Base-by-base conservation (phyloP, 2,797 vertebrate species). In the Rhabdophis nuchalis region DNA sequence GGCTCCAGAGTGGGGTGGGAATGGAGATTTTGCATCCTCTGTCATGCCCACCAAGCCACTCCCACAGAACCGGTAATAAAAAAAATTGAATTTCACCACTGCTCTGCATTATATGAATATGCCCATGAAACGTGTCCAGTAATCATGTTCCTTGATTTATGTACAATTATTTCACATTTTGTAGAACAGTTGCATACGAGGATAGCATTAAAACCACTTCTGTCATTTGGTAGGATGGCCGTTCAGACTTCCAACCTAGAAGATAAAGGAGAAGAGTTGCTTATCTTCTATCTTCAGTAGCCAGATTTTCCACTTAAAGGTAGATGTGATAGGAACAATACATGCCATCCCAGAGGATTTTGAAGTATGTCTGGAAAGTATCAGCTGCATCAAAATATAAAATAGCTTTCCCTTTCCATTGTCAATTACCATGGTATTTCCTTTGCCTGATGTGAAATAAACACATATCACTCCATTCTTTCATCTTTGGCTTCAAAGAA, bases 401-500 rank as follows among this genome's bases (percentile, higher is more conserved):
- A 85, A 89, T n/a, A 1, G 8, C 72, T 91, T 93, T 72, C 41
- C 91, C 77, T 72, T 13, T 94, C 88, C 93, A 89, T 36, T 93
- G 27, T 92, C 89, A 89, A 93, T 94, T 93, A 87, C 85, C 18
- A 86, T 94, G 86, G 60, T 77, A 82, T 94, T 94, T 91, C 92
- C 94, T 96, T 87, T 53, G 58, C 27, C 20, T 36, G 64, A 90
- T 94, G 41, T 95, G 92, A 94, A 95, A 91, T 94, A 95, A 94
- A 94, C 93, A 90, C 56, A 12, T 91, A 12, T 77, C 86, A 23
- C 92, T 91, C 91, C 57, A 92, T 32, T 93, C 60, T 94, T 91
- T 94, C 72, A 93, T 94, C 57, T 60, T 94, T 93, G 56, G 91
- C 25, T 94, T 91, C 90, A 94, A 93, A 46, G 36, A 29, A 29